These are phyloP conservation scores for Phaedon cochleariae DNA, from an alignment of 2,888 invertebrate genomes.

Conservation along the genomic window DNA sequence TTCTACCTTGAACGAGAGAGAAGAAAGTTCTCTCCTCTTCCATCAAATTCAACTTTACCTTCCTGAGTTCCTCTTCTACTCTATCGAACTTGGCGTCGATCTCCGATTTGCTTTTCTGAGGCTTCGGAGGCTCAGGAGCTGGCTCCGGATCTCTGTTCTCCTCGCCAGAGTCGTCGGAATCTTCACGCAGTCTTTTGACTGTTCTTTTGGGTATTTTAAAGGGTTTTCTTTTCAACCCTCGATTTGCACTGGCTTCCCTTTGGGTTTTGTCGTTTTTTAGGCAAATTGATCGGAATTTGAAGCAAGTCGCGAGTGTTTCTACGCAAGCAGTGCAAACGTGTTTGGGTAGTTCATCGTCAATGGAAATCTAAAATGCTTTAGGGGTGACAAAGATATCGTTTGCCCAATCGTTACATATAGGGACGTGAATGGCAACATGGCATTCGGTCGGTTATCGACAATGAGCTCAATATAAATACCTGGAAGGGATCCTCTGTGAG, in stretches of 20 bases:
- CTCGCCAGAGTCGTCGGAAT: not conserved
- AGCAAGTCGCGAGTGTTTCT: constrained; percentile 44
- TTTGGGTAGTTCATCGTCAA: constrained; percentile 51
- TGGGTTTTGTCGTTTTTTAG: constrained; percentile 47
- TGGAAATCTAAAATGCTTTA: constrained; percentile 47
- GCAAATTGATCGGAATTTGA: constrained; percentile 52
- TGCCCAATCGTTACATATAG: too few species aligned
- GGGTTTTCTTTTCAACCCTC: not conserved
- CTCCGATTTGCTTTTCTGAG: not conserved
- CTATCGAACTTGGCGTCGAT: not conserved
- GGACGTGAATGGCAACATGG: too few species aligned
- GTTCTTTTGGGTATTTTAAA: not conserved
- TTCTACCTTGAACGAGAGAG: too few species aligned
- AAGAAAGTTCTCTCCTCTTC: too few species aligned
- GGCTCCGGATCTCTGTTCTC: not conserved
- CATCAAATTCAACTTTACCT: too few species aligned
- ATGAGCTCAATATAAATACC: too few species aligned
- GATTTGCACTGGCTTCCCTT: too few species aligned
- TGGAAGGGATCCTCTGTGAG: too few species aligned
- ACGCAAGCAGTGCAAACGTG: constrained; percentile 52
- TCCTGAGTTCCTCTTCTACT: too few species aligned
- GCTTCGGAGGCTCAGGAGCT: too few species aligned
- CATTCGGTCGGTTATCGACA: too few species aligned
- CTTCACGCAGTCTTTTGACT: not conserved
- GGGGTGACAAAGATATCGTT: too few species aligned